phyloP scores from a whole-genome alignment of 2,113 vertebrate genomes.

The Corythaixoides concolor region DNA sequence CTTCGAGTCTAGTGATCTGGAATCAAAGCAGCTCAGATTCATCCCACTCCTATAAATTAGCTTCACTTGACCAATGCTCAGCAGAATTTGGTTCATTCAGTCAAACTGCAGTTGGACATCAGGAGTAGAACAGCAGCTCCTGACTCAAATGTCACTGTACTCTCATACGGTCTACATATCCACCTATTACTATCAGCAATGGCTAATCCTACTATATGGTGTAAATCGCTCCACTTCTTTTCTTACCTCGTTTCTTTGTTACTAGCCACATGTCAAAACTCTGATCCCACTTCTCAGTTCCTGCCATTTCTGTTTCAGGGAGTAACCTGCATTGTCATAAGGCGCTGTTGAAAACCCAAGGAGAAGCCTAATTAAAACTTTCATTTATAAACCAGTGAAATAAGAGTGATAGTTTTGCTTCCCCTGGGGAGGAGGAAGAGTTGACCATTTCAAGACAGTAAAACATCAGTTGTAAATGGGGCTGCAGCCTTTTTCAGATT shows the following conservation, averaged over 20 bases:
- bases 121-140: not conserved
- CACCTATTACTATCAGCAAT: not conserved
- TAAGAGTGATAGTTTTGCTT: not conserved
- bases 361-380: not conserved
- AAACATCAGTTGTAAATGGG: not conserved
- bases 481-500: not conserved
- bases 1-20: not conserved
- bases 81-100: not conserved
- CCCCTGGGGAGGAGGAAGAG: not conserved
- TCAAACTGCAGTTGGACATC: not conserved
- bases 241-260: not conserved
- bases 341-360: not conserved
- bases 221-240: not conserved
- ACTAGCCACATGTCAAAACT: not conserved
- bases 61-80: not conserved
- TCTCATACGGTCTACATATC: not conserved
- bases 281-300: not conserved
- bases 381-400: not conserved
- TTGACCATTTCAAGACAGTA: not conserved
- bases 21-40: not conserved
- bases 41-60: not conserved
- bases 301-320: not conserved
- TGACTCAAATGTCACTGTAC: not conserved
- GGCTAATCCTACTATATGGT: not conserved
- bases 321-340: not conserved